These are phyloP conservation scores for Nothobranchius kuhntae DNA, from an alignment of 2,113 vertebrate species.

Conservation along the genomic window DNA sequence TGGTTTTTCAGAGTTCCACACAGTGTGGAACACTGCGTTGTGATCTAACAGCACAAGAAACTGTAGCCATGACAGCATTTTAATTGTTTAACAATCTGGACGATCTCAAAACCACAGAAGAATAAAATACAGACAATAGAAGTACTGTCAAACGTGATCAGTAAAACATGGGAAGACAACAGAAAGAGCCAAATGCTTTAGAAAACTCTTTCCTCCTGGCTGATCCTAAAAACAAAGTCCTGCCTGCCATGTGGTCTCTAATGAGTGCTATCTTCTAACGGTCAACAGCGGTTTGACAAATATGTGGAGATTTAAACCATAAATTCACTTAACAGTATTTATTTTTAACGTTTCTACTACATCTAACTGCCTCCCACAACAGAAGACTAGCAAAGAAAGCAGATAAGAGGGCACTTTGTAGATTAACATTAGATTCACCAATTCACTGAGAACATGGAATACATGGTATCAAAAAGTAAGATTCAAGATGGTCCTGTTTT, in stretches of 20 bases:
- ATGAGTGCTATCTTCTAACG: constrained; percentile 28
- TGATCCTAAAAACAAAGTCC: constrained; percentile 28
- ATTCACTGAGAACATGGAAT: too few relatives aligned
- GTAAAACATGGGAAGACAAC: constrained; percentile 45
- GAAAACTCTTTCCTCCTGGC: constrained; percentile 25
- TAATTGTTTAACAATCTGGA: constrained; percentile 54
- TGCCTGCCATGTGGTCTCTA: not conserved
- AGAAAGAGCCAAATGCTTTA: constrained; percentile 39
- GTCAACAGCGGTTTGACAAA: constrained; percentile 1
- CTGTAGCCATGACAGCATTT: constrained; percentile 46
- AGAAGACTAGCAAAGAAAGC: not conserved
- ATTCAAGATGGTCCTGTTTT: constrained; percentile 20
- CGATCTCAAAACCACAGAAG: constrained; percentile 65
- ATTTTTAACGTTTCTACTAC: constrained; percentile 1
- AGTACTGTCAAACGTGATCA: constrained; percentile 40
- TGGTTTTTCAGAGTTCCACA: too few relatives aligned
- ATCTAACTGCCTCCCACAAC: constrained; percentile 2
- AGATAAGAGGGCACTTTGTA: not conserved
- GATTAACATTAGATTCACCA: not conserved
- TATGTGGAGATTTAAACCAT: not conserved
- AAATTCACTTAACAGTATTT: constrained; percentile 3
- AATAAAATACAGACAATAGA: constrained; percentile 55
- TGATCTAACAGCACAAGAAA: too few relatives aligned
- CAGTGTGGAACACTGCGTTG: too few relatives aligned
- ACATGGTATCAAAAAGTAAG: not conserved